Conservation (phyloP, 2,113 vertebrate genomes). For the Nannobrachium achirus region DNA sequence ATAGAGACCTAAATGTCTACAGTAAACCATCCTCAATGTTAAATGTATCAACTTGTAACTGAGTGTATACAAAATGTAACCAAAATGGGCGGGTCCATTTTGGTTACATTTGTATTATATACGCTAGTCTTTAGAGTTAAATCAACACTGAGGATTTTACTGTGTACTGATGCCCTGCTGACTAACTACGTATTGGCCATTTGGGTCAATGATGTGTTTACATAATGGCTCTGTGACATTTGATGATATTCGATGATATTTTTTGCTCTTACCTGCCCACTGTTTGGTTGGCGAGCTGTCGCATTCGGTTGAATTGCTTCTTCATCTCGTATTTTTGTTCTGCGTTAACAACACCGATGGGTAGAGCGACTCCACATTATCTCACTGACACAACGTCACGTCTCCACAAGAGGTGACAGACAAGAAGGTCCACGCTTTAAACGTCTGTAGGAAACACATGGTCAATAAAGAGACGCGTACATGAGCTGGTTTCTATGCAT, state of each 20-base stretch:
- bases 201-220: too few relatives aligned
- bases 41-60: too few relatives aligned
- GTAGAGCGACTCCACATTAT: slow-evolving; percentile 62
- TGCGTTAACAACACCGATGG: slow-evolving; percentile 70
- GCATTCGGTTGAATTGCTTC: slow-evolving; percentile 97
- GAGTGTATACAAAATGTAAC: too few relatives aligned
- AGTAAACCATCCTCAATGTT: too few relatives aligned
- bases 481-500: slow-evolving; percentile 60
- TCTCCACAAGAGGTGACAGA: slow-evolving; percentile 45
- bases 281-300: slow-evolving; percentile 95
- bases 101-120: too few relatives aligned
- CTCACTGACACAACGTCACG: slow-evolving; percentile 67
- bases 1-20: too few relatives aligned
- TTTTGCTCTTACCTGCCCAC: slow-evolving; percentile 87
- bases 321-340: slow-evolving; percentile 85
- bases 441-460: slow-evolving; percentile 34
- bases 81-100: too few relatives aligned
- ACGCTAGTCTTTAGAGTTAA: too few relatives aligned
- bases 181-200: too few relatives aligned
- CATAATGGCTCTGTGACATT: background rate
- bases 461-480: background rate
- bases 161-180: too few relatives aligned
- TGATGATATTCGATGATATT: background rate
- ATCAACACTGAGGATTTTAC: too few relatives aligned
- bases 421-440: slow-evolving; percentile 35